Percentiles rank a stretch among this genome's conserved stretches.
phyloP scores from a whole-genome alignment of 2,797 vertebrate species.

The Apodemus agrarius region DNA sequence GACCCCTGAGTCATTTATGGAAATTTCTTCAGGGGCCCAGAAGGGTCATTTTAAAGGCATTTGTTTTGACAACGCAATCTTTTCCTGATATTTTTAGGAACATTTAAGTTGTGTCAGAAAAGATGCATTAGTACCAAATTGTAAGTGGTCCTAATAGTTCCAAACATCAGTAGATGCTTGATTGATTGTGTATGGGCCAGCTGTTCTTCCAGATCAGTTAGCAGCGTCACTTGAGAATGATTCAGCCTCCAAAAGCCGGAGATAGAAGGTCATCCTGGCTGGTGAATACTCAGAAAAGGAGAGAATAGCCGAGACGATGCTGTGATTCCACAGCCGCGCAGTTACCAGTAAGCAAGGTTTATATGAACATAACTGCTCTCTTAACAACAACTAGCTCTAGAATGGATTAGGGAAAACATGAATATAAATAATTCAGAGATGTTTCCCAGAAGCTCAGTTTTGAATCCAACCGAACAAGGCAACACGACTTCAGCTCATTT shows the following conservation, averaged over 20 bases:
- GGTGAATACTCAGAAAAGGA: neutral
- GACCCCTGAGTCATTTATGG: neutral
- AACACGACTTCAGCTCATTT: neutral
- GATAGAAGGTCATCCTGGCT: neutral
- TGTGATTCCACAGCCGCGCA: neutral
- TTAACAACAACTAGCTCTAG: neutral
- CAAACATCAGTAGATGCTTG: neutral
- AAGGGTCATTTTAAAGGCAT: neutral
- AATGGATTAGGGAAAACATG: neutral
- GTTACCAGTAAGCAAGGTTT: neutral
- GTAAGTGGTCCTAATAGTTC: neutral
- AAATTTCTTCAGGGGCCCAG: neutral
- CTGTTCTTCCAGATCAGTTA: neutral
- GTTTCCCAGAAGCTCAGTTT: slow-evolving; percentile 28
- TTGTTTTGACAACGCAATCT: neutral
- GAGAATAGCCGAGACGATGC: no score
- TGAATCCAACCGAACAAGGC: slow-evolving; percentile 6
- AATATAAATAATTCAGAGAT: neutral
- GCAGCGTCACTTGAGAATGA: neutral
- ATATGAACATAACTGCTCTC: neutral
- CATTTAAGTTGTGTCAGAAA: neutral
- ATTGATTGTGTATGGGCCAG: neutral
- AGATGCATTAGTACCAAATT: neutral
- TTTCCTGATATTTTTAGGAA: neutral
- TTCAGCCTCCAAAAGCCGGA: neutral